Conservation (phyloP, 2,797 vertebrate species). For the Liparis tanakae region DNA sequence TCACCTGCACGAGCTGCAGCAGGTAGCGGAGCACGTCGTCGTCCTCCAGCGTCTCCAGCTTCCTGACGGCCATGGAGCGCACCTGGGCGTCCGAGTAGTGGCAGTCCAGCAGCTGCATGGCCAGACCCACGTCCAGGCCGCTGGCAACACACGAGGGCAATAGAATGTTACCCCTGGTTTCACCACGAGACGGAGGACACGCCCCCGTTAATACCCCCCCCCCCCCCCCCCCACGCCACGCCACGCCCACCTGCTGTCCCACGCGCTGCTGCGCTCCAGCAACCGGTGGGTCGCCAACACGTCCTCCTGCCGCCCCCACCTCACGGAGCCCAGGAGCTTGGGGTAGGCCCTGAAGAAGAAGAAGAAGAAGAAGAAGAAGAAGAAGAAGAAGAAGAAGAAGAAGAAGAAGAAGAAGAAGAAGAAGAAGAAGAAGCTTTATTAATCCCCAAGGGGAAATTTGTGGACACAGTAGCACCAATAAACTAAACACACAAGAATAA, state of each 20-base stretch:
- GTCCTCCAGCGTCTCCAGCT: constrained; percentile 93
- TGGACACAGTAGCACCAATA: too few relatives aligned
- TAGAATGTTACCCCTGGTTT: too few relatives aligned
- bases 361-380: too few relatives aligned
- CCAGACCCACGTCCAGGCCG: constrained; percentile 92
- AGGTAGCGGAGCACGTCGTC: constrained; percentile 96
- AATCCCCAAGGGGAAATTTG: too few relatives aligned
- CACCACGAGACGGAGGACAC: too few relatives aligned
- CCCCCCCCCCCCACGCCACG: too few relatives aligned
- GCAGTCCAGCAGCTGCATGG: constrained; percentile 97
- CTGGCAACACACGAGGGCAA: constrained; percentile 51
- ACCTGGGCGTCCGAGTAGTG: constrained; percentile 96
- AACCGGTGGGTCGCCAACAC: constrained; percentile 91
- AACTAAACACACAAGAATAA: too few relatives aligned
- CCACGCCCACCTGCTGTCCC: constrained; percentile 85
- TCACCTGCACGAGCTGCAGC: constrained; percentile 96
- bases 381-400: too few relatives aligned
- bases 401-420: too few relatives aligned
- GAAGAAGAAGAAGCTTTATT: too few relatives aligned
- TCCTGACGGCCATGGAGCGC: constrained; percentile 94
- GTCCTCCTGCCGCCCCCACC: constrained; percentile 95
- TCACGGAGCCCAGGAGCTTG: constrained; percentile 94
- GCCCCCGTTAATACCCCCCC: too few relatives aligned
- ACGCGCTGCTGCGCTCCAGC: constrained; percentile 88
- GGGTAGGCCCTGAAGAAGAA: constrained; percentile 91